Percentiles rank a stretch among this genome's conserved stretches.
These are phyloP conservation scores for Clarias fuscus DNA, from an alignment of 2,797 vertebrate genomes.

Conservation along the genomic window DNA sequence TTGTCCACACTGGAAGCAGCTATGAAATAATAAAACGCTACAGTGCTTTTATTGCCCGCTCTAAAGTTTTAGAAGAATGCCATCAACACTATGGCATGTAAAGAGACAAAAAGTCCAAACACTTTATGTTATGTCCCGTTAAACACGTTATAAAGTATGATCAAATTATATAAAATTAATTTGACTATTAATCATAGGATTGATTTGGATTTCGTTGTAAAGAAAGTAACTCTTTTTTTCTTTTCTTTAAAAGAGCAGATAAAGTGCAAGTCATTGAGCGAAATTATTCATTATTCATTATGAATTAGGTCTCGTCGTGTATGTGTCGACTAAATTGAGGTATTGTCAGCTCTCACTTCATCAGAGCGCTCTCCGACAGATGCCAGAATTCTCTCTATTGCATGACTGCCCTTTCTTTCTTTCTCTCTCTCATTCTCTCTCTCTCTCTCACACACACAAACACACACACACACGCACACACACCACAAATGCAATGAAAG, in stretches of 20 bases:
- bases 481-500: slow-evolving; percentile 21
- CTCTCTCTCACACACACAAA: not conserved
- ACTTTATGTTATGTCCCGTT: not conserved
- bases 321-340: slow-evolving; percentile 45
- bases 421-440: not conserved
- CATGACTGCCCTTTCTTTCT: slow-evolving; percentile 1
- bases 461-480: not conserved
- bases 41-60: not conserved
- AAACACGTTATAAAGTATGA: not conserved
- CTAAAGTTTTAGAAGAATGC: slow-evolving; percentile 5
- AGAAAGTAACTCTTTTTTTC: not conserved
- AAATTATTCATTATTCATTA: slow-evolving; percentile 46
- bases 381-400: slow-evolving; percentile 33
- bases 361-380: slow-evolving; percentile 29
- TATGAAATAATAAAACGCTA: slow-evolving; percentile 14
- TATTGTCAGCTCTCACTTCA: slow-evolving; percentile 40
- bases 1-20: not conserved
- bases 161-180: not conserved
- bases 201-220: slow-evolving; percentile 35
- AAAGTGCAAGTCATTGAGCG: slow-evolving; percentile 36
- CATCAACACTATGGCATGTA: not conserved
- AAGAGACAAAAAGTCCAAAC: not conserved
- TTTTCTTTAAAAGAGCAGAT: slow-evolving; percentile 12
- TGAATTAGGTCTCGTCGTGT: slow-evolving; percentile 21
- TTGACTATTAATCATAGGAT: slow-evolving; percentile 10